These are phyloP conservation scores for Catostylus mosaicus DNA, from an alignment of 30 jellyfish, hydroid and myxozoan genomes.

Conservation along the genomic window DNA sequence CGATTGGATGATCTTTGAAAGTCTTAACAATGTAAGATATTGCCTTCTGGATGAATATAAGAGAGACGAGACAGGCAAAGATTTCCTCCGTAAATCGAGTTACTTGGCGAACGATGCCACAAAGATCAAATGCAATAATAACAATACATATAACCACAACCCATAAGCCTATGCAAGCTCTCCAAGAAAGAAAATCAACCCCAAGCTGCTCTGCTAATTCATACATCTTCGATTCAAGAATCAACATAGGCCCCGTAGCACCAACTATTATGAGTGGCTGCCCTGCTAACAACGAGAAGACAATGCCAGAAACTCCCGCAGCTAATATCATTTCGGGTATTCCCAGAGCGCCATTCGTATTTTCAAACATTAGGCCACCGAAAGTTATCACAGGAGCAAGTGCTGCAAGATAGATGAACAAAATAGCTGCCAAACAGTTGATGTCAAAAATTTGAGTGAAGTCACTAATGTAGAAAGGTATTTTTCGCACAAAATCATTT, in stretches of 20 bases:
- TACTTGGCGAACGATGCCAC: constrained; percentile 74
- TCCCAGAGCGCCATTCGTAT: constrained; percentile 73
- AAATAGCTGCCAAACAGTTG: constrained; percentile 67
- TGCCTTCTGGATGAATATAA: constrained; percentile 78
- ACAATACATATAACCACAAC: constrained; percentile 66
- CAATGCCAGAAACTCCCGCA: constrained; percentile 72
- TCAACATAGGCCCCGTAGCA: constrained; percentile 89
- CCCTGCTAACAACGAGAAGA: constrained; percentile 79
- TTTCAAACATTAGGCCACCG: constrained; percentile 82
- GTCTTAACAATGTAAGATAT: constrained; percentile 28
- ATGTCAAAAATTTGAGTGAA: constrained; percentile 64
- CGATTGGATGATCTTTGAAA: constrained; percentile 44
- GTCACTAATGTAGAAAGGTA: constrained; percentile 63
- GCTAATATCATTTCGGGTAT: constrained; percentile 86
- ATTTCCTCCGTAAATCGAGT: constrained; percentile 92
- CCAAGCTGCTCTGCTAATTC: constrained; percentile 52
- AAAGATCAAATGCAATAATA: constrained; percentile 73
- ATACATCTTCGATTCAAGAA: constrained; percentile 75
- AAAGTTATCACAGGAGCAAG: constrained; percentile 88
- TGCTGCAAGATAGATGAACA: constrained; percentile 78
- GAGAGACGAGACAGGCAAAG: constrained; percentile 80
- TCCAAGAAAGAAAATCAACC: constrained; percentile 85
- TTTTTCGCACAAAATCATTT: constrained; percentile 74
- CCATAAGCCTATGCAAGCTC: constrained; percentile 96
- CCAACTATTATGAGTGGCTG: constrained; percentile 90